Evolutionary conservation across 2,888 invertebrate species (phyloP).

Genomic region (Tenthredo amoena): DNA sequence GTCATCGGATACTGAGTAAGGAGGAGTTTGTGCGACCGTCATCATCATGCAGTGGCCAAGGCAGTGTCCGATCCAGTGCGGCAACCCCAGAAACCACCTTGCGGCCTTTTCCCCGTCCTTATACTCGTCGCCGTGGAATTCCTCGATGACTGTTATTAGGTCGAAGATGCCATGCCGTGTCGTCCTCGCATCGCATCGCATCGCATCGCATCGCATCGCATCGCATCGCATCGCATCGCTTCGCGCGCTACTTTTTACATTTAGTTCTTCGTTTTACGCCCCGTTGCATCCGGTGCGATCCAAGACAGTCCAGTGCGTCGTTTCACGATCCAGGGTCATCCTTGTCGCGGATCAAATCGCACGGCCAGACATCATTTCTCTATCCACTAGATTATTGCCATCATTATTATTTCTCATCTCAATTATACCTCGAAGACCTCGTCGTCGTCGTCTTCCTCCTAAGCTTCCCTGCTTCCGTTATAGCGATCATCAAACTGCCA

Average conservation of each 20-base stretch:
- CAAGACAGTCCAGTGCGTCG: background rate
- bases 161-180: conserved; percentile 64
- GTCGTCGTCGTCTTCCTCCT: conserved; percentile 9
- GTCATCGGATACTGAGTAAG: conserved; percentile 32
- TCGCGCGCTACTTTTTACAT: conserved; percentile 58
- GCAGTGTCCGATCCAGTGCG: background rate
- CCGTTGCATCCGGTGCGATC: conserved; percentile 34
- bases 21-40: conserved; percentile 28
- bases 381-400: background rate
- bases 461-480: conserved; percentile 33
- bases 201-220: background rate
- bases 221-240: conserved; percentile 60
- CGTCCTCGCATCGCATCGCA: conserved; percentile 60
- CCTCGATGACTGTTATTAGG: conserved; percentile 72
- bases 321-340: conserved; percentile 8
- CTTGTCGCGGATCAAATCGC: conserved; percentile 45
- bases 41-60: conserved; percentile 13
- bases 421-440: conserved; percentile 17
- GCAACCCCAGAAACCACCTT: conserved; percentile 47
- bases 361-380: background rate
- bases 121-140: conserved; percentile 57
- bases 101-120: conserved; percentile 32
- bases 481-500: conserved; percentile 25
- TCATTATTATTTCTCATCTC: conserved; percentile 44
- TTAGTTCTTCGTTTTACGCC: conserved; percentile 45